Conservation (phyloP, 2,113 vertebrate genomes). For the Sinocyclocheilus rhinocerous region DNA sequence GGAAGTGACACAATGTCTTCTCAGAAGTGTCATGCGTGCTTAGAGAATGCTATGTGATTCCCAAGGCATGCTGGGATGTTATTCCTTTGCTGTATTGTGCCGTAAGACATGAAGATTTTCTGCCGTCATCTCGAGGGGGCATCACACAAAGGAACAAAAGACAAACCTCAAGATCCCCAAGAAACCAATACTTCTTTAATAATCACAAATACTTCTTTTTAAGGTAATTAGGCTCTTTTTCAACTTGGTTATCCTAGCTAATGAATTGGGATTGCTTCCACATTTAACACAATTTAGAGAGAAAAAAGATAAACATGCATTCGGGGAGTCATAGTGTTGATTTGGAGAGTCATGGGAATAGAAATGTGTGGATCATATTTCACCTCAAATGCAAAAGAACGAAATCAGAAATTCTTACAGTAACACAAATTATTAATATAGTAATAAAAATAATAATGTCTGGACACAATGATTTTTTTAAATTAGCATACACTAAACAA, state of each 20-base stretch:
- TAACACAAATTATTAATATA: no score
- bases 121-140: neutral
- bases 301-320: neutral
- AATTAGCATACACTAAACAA: no score
- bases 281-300: neutral
- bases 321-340: neutral
- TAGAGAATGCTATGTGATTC: neutral
- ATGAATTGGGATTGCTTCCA: neutral
- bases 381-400: neutral
- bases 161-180: neutral
- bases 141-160: neutral
- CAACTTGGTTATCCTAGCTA: neutral
- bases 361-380: neutral
- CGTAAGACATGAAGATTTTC: neutral
- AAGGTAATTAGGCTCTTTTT: neutral
- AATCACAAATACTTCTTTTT: neutral
- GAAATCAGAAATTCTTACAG: no score
- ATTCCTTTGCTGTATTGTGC: neutral
- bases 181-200: neutral
- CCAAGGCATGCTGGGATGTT: conserved; percentile 7
- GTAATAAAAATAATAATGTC: no score
- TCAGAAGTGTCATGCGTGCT: neutral
- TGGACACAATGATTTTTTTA: no score
- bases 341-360: neutral
- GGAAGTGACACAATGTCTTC: neutral